phyloP scores from a whole-genome alignment of 2,797 vertebrate genomes.

The Cynopterus sphinx region DNA sequence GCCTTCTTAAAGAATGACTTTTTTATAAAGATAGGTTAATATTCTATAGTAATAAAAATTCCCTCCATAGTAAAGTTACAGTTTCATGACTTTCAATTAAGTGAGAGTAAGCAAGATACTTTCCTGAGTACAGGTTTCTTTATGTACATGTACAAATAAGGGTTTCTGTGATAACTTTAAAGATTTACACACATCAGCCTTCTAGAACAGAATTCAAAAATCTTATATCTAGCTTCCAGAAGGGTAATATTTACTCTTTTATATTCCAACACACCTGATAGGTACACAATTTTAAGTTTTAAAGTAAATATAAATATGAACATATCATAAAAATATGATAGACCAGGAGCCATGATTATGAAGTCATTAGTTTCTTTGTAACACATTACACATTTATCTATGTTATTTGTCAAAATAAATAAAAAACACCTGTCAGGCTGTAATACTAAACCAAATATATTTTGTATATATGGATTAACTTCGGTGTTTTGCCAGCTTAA shows the following conservation, averaged over 20 bases:
- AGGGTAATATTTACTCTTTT: background rate
- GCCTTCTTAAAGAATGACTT: background rate
- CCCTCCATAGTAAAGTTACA: background rate
- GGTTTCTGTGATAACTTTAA: background rate
- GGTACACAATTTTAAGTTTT: background rate
- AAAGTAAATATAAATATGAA: background rate
- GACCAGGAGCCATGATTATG: too few species aligned
- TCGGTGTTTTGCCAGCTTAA: too few species aligned
- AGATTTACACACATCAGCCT: background rate
- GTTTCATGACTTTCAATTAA: background rate
- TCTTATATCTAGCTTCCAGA: too few species aligned
- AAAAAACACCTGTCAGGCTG: background rate
- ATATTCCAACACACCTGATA: fast-evolving
- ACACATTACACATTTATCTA: too few species aligned
- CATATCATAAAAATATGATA: background rate
- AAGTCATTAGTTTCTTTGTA: too few species aligned
- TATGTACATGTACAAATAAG: background rate
- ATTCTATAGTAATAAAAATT: background rate
- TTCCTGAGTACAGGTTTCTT: background rate
- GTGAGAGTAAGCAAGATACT: background rate
- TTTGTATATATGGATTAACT: too few species aligned
- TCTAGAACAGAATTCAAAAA: too few species aligned
- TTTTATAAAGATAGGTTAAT: background rate
- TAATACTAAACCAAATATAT: too few species aligned
- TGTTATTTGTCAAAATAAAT: background rate